phyloP scores from a whole-genome alignment of 2,888 invertebrate species.

The Epinotia bilunana region DNA sequence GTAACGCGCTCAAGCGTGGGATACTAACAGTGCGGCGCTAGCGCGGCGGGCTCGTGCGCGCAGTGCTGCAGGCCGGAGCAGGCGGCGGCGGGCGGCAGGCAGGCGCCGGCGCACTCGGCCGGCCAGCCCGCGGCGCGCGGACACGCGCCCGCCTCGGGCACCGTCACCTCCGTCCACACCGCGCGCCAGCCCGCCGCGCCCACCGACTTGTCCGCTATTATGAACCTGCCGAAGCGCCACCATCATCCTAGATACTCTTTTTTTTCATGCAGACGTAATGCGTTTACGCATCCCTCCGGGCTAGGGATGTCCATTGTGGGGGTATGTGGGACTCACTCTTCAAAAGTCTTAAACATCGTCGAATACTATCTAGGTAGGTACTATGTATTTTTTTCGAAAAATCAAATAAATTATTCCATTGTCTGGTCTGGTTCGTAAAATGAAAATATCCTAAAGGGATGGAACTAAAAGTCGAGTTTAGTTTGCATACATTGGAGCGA shows the following conservation, averaged over 20 bases:
- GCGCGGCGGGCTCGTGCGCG: constrained; percentile 87
- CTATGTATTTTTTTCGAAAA: no score
- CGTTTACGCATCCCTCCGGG: no score
- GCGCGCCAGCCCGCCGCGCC: constrained; percentile 97
- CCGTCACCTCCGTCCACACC: constrained; percentile 96
- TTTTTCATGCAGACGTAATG: no score
- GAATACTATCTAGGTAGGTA: no score
- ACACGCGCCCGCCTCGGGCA: constrained; percentile 78
- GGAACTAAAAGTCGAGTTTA: no score
- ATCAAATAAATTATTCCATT: no score
- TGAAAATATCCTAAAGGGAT: no score
- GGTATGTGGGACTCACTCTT: no score
- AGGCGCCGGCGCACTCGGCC: constrained; percentile 77
- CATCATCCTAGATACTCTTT: neutral
- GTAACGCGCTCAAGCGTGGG: constrained; percentile 41
- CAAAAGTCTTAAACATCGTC: no score
- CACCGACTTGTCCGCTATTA: constrained; percentile 97
- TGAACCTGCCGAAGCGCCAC: constrained; percentile 87
- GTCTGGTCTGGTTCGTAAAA: no score
- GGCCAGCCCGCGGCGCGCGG: constrained; percentile 60
- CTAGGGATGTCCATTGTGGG: no score
- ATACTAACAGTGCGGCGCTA: constrained; percentile 89
- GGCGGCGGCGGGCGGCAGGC: constrained; percentile 87
- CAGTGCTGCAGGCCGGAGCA: constrained; percentile 67
- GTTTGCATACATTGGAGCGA: no score